Conservation (phyloP, 2,113 vertebrate species). For the Smithornis capensis region DNA sequence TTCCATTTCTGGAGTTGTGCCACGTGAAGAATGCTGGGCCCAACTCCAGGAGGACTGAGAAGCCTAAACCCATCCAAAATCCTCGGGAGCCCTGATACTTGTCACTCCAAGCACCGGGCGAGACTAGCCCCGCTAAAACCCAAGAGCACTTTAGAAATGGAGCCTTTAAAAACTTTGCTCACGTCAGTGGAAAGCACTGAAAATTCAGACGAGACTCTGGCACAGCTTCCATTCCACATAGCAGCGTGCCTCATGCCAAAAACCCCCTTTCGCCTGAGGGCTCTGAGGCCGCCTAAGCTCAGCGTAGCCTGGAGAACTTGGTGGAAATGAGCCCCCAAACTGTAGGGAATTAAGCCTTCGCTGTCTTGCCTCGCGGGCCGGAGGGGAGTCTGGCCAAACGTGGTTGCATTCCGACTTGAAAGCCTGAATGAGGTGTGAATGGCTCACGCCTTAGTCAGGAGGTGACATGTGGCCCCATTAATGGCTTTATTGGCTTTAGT, state of each 20-base stretch:
- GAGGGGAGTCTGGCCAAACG: background rate
- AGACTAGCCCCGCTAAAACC: background rate
- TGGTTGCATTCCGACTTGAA: background rate
- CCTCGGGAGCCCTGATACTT: background rate
- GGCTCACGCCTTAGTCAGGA: background rate
- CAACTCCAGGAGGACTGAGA: slow-evolving; percentile 41
- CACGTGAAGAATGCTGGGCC: slow-evolving; percentile 38
- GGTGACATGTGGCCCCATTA: background rate
- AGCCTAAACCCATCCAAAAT: slow-evolving; percentile 33
- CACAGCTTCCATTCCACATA: background rate
- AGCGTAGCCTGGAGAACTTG: background rate
- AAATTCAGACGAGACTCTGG: background rate
- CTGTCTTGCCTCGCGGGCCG: background rate
- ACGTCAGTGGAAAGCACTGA: background rate
- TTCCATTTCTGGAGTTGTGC: slow-evolving; percentile 43
- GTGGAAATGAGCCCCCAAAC: background rate
- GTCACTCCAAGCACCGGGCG: background rate
- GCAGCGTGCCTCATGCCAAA: background rate
- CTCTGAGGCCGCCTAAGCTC: background rate
- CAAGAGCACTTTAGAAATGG: background rate
- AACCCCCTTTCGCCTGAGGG: background rate
- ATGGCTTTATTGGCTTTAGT: background rate
- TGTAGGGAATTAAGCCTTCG: rapidly evolving
- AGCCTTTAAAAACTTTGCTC: background rate
- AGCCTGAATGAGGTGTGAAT: background rate